Evolutionary conservation across 2,797 vertebrate species (phyloP).

Genomic region (Neosalanx taihuensis): DNA sequence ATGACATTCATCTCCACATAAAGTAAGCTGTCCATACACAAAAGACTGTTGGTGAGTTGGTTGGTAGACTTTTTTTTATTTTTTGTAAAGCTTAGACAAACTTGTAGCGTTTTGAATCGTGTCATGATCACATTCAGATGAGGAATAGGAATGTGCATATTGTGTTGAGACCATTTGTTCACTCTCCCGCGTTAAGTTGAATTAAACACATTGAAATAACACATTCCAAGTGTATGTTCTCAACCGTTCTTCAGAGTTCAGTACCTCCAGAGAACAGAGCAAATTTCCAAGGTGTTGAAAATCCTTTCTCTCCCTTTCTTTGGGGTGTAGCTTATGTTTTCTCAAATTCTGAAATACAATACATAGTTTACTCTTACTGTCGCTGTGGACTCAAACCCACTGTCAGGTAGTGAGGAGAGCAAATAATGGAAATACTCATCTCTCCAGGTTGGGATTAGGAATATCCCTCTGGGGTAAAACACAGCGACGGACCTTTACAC

Average conservation of each 20-base stretch:
- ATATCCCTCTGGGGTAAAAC: slow-evolving; percentile 33
- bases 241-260: slow-evolving; percentile 56
- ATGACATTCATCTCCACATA: not conserved
- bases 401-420: slow-evolving; percentile 56
- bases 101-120: not conserved
- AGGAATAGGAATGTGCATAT: too few relatives aligned
- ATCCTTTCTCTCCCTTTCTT: slow-evolving; percentile 57
- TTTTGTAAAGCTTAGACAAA: not conserved
- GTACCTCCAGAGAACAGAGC: slow-evolving; percentile 53
- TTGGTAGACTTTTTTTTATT: not conserved
- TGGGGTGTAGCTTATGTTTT: slow-evolving; percentile 55
- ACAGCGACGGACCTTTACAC: slow-evolving; percentile 16
- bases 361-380: slow-evolving; percentile 48
- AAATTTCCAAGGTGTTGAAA: slow-evolving; percentile 61
- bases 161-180: too few relatives aligned
- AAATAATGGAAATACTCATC: slow-evolving; percentile 37
- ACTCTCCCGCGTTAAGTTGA: too few relatives aligned
- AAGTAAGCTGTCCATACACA: not conserved
- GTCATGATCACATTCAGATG: too few relatives aligned
- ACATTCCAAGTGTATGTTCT: slow-evolving; percentile 65
- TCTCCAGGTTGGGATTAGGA: slow-evolving; percentile 44
- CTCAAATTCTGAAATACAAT: slow-evolving; percentile 49
- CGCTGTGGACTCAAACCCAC: slow-evolving; percentile 48
- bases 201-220: slow-evolving; percentile 54
- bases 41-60: not conserved